phyloP scores from a whole-genome alignment of 2,797 vertebrate genomes.

The Tarsius wallacei region DNA sequence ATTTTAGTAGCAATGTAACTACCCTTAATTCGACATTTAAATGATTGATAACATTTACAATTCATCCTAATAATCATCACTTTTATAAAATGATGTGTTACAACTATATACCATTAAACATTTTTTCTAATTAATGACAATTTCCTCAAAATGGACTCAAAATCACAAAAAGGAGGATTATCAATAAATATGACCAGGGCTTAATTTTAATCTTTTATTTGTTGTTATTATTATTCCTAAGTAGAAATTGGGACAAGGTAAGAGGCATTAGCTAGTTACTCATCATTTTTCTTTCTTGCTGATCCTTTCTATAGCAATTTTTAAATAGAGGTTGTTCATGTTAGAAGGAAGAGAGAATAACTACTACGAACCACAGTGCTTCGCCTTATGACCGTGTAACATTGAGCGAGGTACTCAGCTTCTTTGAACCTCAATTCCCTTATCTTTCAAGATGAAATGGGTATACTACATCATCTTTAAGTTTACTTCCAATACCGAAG shows the following conservation, averaged over 20 bases:
- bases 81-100: slow-evolving; percentile 69
- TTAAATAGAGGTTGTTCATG: not conserved
- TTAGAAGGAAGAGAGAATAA: not conserved
- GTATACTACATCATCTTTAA: not conserved
- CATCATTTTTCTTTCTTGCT: slow-evolving; percentile 30
- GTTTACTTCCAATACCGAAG: not conserved
- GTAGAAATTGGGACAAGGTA: slow-evolving; percentile 30
- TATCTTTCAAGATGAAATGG: not conserved
- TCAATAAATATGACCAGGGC: slow-evolving; percentile 3
- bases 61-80: slow-evolving; percentile 77
- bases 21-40: slow-evolving; percentile 72
- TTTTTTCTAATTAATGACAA: slow-evolving; percentile 64
- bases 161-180: slow-evolving; percentile 38
- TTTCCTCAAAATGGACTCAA: slow-evolving; percentile 72
- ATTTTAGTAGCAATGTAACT: slow-evolving; percentile 79
- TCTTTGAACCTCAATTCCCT: not conserved
- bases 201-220: slow-evolving; percentile 78
- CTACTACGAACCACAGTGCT: not conserved
- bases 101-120: slow-evolving; percentile 70
- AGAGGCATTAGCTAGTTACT: slow-evolving; percentile 16
- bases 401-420: not conserved
- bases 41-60: slow-evolving; percentile 62
- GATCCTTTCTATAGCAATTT: not conserved
- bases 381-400: not conserved
- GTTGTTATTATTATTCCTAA: slow-evolving; percentile 53